Conservation (phyloP, 2,888 invertebrate genomes). For the Ctenicera cuprea region DNA sequence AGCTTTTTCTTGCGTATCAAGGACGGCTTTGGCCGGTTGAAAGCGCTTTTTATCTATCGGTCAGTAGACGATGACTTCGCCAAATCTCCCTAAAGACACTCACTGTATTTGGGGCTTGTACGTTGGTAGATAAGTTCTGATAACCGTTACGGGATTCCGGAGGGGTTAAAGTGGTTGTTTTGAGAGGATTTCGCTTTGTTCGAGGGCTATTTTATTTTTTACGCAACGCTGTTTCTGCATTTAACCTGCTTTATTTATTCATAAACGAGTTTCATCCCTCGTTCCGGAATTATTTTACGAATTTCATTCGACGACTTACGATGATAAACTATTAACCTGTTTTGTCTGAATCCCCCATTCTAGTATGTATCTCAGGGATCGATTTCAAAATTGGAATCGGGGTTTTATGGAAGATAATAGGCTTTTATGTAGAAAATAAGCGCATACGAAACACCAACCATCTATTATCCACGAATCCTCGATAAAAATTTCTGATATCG, state of each 20-base stretch:
- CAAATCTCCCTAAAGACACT: constrained; percentile 55
- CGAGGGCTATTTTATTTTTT: constrained; percentile 41
- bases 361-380: constrained; percentile 10
- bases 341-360: constrained; percentile 30
- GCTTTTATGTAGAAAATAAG: constrained; percentile 37
- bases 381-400: constrained; percentile 26
- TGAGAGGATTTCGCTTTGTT: constrained; percentile 50
- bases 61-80: constrained; percentile 50
- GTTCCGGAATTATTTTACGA: constrained; percentile 13
- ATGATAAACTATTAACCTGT: constrained; percentile 23
- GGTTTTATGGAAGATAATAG: constrained; percentile 38
- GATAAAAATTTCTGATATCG: constrained; percentile 37
- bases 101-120: constrained; percentile 49
- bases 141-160: constrained; percentile 48
- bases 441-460: constrained; percentile 29
- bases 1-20: constrained; percentile 38
- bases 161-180: constrained; percentile 51
- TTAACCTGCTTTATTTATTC: constrained; percentile 41
- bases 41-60: constrained; percentile 51
- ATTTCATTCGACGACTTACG: constrained; percentile 11
- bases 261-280: constrained; percentile 6
- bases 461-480: constrained; percentile 22
- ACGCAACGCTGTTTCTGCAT: constrained; percentile 19
- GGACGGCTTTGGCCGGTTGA: constrained; percentile 37
- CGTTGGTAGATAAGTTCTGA: constrained; percentile 53